Conservation (phyloP, 2,797 vertebrate genomes). For the Scleropages formosus region DNA sequence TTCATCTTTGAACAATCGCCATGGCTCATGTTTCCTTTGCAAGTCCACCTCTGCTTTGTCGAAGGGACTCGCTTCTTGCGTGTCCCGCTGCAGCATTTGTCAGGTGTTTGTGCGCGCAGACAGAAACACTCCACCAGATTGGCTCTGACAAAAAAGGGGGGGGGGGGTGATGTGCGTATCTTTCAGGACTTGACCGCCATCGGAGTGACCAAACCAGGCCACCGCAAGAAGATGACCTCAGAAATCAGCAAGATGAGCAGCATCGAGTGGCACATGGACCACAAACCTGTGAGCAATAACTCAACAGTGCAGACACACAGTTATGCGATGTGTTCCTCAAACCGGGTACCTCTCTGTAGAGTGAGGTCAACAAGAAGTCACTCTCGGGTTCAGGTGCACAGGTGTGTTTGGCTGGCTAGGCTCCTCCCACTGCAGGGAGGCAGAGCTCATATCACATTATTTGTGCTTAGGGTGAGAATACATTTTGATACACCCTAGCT, state of each 20-base stretch:
- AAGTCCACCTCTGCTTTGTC: neutral
- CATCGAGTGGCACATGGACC: conserved; percentile 87
- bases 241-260: conserved; percentile 89
- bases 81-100: neutral
- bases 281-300: conserved; percentile 86
- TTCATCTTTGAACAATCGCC: neutral
- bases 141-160: conserved; percentile 3
- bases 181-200: conserved; percentile 90
- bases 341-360: neutral
- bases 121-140: neutral
- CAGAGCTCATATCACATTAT: neutral
- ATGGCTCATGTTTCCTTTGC: neutral
- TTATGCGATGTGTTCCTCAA: too few species aligned
- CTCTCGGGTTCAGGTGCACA: conserved; percentile 6
- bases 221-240: conserved; percentile 91
- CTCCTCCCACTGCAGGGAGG: neutral
- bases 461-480: neutral
- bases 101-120: neutral
- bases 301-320: too few species aligned
- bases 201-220: conserved; percentile 92
- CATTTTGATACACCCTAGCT: neutral
- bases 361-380: neutral
- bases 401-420: neutral
- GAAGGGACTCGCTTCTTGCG: neutral
- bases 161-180: conserved; percentile 11